Evolutionary conservation across 2,113 vertebrate species (phyloP).

Genomic region (Platycercus adscitus): DNA sequence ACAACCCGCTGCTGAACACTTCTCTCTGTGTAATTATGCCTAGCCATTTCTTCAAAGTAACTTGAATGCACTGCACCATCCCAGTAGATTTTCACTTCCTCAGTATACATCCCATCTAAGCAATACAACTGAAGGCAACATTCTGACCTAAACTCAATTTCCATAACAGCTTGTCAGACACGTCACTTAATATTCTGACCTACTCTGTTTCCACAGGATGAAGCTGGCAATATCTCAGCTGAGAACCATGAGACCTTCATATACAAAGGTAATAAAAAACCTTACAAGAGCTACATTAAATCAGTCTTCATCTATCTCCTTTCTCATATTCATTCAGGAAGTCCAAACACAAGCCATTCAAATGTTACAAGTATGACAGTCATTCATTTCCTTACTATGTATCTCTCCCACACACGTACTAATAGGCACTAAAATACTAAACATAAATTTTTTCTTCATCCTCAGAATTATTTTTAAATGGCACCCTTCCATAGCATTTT

Average conservation of each 20-base stretch:
- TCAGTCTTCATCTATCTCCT: background rate
- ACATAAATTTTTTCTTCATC: constrained; percentile 54
- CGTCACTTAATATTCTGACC: background rate
- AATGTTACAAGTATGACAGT: background rate
- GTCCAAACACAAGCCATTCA: background rate
- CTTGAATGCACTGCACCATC: background rate
- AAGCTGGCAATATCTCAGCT: background rate
- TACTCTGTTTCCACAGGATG: background rate
- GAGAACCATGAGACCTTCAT: background rate
- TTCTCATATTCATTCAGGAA: background rate
- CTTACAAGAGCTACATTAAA: background rate
- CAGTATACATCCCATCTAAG: background rate
- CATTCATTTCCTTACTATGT: constrained; percentile 33
- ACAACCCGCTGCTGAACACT: background rate
- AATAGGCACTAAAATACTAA: constrained; percentile 22
- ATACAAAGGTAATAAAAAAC: background rate
- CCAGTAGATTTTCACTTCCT: background rate
- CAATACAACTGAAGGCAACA: background rate
- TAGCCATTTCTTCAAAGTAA: background rate
- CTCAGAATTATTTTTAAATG: constrained; percentile 43
- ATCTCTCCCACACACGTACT: background rate
- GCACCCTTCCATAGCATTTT: background rate
- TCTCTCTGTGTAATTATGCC: background rate
- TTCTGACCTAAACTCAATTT: background rate
- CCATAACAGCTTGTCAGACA: background rate